phyloP scores from a whole-genome alignment of 2,888 invertebrate species.

The Apamea epomidion region DNA sequence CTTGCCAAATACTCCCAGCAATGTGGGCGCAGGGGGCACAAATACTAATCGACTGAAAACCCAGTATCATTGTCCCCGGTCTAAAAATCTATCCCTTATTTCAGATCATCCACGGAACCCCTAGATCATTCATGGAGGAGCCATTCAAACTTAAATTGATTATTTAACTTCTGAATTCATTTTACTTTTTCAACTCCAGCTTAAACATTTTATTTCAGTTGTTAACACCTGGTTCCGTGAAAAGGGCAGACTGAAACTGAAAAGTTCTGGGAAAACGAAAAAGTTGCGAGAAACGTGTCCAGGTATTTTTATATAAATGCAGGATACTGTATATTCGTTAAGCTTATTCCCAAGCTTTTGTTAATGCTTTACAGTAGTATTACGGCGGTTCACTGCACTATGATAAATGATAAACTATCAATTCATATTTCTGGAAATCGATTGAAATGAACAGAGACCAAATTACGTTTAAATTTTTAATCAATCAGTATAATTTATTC shows the following conservation, averaged over 20 bases:
- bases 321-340: background rate
- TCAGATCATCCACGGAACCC: background rate
- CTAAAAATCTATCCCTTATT: background rate
- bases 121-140: background rate
- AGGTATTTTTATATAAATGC: conserved; percentile 24
- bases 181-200: conserved; percentile 22
- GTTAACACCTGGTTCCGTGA: conserved; percentile 30
- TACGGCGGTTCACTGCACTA: background rate
- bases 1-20: background rate
- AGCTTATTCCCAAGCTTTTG: background rate
- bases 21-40: background rate
- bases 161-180: conserved; percentile 5
- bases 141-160: background rate
- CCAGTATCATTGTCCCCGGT: background rate
- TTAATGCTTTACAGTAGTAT: background rate
- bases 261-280: conserved; percentile 23
- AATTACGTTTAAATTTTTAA: background rate
- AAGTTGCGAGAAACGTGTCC: conserved; percentile 14
- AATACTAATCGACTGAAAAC: background rate
- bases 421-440: background rate
- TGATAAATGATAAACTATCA: background rate
- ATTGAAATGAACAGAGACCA: background rate
- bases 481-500: background rate
- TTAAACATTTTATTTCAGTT: conserved; percentile 22
- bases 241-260: conserved; percentile 12